Conservation (phyloP, 2,113 vertebrate species). For the Colaptes auratus region DNA sequence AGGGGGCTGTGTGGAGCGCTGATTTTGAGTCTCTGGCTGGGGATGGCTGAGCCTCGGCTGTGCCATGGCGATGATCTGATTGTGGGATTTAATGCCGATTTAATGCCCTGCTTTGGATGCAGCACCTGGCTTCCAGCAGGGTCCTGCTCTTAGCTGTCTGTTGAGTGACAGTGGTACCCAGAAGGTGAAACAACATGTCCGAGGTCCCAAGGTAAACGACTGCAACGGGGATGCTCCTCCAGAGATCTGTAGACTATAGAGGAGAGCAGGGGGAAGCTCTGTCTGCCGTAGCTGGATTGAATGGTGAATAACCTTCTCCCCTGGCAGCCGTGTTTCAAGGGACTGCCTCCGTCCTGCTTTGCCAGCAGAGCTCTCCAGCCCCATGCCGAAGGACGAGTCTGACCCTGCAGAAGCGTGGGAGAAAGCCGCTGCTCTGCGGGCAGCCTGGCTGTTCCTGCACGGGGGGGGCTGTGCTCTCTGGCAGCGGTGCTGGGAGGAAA, state of each 20-base stretch:
- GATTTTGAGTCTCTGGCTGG: background rate
- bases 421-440: background rate
- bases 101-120: background rate
- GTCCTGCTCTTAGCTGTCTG: background rate
- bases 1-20: background rate
- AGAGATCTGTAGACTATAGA: background rate
- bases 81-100: no score
- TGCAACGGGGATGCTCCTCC: background rate
- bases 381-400: rapidly evolving
- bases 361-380: background rate
- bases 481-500: background rate
- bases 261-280: background rate
- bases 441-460: background rate
- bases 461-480: background rate
- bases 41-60: background rate
- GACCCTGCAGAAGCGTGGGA: background rate
- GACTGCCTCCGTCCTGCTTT: background rate
- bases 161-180: background rate
- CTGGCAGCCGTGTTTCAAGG: background rate
- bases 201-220: background rate
- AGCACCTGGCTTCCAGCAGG: background rate
- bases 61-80: background rate
- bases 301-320: background rate
- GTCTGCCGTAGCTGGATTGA: background rate
- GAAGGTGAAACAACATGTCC: background rate